Conservation (phyloP, 2,888 invertebrate species). For the Nephrotoma guestfalica region DNA sequence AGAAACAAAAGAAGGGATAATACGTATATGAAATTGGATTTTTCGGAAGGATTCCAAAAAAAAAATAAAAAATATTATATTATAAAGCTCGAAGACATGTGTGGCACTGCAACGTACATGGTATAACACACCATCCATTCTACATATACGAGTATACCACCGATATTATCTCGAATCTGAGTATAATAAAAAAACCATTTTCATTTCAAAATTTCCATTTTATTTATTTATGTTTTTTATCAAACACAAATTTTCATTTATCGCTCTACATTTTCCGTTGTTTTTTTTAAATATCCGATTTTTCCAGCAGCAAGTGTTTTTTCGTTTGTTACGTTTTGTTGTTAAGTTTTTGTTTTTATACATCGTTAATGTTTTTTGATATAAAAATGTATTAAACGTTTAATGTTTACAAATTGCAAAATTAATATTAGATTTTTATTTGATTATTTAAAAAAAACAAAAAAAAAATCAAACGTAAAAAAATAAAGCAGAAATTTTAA, state of each 20-base stretch:
- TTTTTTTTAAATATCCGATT: neutral
- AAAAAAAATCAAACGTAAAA: neutral
- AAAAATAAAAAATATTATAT: neutral
- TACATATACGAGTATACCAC: neutral
- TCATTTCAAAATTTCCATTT: neutral
- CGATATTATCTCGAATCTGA: neutral
- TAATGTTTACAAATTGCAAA: conserved; percentile 7
- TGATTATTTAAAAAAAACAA: neutral
- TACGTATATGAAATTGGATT: neutral
- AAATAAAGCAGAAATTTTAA: neutral
- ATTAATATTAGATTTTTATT: conserved; percentile 3
- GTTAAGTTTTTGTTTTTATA: neutral
- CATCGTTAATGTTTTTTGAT: neutral
- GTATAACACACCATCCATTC: neutral
- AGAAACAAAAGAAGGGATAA: neutral
- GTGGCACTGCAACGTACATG: neutral
- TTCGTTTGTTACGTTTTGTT: neutral
- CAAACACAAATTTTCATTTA: neutral
- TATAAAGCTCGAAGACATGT: neutral
- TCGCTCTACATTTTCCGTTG: neutral
- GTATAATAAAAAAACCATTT: neutral
- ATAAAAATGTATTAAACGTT: conserved; percentile 3
- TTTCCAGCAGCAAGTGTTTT: neutral
- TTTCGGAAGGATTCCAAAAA: neutral
- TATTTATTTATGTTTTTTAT: neutral